Evolutionary conservation across 2,113 vertebrate genomes (phyloP), one percentile per base, ranked within the genome.

Genomic region (Natator depressus): DNA sequence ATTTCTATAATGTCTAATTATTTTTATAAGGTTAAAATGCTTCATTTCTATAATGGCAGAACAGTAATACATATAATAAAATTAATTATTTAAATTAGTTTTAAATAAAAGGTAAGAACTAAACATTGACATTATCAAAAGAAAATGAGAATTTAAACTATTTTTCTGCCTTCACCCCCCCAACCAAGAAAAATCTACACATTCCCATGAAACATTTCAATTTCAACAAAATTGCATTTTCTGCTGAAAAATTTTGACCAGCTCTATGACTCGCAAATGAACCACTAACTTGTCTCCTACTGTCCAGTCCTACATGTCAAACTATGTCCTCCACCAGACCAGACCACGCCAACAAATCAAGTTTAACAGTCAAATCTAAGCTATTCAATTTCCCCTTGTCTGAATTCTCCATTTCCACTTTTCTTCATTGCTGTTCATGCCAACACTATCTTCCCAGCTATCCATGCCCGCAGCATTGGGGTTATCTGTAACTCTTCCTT

Each of bases 351-450:
- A 5, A 0, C 0, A 62, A 72, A 82, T 38, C 24, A 49, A 38
- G 22, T 1, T n/a, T 8, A 65, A 49, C 5, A 0, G 0, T 25
- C 42, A 35, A 11, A 81, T 19, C 29, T 0, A 4, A 89, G 50
- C 72, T 42, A 10, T 42, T 76, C n/a, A 27, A 27, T 76, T 46
- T 76, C 38, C 24, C 42, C 12, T 6, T 47, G 53, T 79, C 6
- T 25, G 90, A 2, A 49, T 62, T 51, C 35, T 78, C 38, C 57
- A 54, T 57, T 10, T 59, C 69, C 65, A 65, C 88, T 85, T 93
- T 16, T 1, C 3, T 72, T 24, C 62, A 4, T 29, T 53, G 78
- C 35, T 10, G 6, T 46, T 69, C 42, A 11, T n/a, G 27, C n/a
- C 90, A 86, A 51, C 49, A 46, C 59, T 4, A 46, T 47, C 29